Percentiles rank a stretch among this genome's conserved stretches.
Evolutionary conservation across 2,888 invertebrate genomes (phyloP).

Genomic region (Chloroclystis v-ata): DNA sequence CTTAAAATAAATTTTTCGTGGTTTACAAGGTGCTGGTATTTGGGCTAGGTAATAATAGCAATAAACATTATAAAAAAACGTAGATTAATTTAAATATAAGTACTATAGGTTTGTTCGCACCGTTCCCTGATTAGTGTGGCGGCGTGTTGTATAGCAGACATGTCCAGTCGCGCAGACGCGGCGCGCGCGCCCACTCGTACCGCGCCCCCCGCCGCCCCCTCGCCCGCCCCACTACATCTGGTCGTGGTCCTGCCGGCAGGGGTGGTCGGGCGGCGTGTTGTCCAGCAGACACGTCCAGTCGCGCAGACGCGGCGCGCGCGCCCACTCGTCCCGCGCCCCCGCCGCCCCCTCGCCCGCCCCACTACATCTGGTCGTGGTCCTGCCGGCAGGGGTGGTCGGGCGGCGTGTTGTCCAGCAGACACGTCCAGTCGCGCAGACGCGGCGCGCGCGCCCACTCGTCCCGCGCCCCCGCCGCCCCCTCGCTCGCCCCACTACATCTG

Average conservation of each 20-base stretch:
- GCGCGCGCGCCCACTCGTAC: conserved; percentile 84
- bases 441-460: conserved; percentile 85
- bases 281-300: conserved; percentile 88
- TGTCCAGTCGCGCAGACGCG: conserved; percentile 90
- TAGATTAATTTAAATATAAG: too few species aligned
- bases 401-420: conserved; percentile 78
- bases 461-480: conserved; percentile 81
- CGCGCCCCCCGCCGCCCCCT: too few species aligned
- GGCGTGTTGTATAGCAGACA: conserved; percentile 79
- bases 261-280: conserved; percentile 65
- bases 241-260: conserved; percentile 44
- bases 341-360: too few species aligned
- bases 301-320: conserved; percentile 82
- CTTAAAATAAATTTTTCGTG: too few species aligned
- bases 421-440: conserved; percentile 90
- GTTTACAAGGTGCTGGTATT: too few species aligned
- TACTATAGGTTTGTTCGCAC: too few species aligned
- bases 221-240: too few species aligned
- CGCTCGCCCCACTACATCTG: conserved; percentile 81
- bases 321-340: conserved; percentile 88
- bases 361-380: conserved; percentile 31
- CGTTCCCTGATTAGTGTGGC: too few species aligned
- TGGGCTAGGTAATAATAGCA: too few species aligned
- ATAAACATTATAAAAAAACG: too few species aligned
- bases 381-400: conserved; percentile 50